phyloP scores from a whole-genome alignment of 2,113 vertebrate genomes.

The Tetrax tetrax region DNA sequence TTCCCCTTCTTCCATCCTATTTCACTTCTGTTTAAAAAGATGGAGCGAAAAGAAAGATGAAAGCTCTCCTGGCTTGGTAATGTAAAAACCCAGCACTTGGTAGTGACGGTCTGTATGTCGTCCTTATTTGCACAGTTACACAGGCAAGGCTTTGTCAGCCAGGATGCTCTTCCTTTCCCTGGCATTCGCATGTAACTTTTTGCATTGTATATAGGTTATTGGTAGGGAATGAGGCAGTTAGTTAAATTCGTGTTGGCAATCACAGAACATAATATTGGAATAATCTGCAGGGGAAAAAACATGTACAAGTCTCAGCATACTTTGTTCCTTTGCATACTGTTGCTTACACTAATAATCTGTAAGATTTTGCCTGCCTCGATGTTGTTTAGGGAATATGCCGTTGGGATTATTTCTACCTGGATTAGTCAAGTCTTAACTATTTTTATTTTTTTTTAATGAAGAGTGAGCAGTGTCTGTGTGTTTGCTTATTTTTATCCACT shows the following conservation, averaged over 20 bases:
- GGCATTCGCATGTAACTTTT: not conserved
- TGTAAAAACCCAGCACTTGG: rapidly evolving
- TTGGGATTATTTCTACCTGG: not conserved
- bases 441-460: not conserved
- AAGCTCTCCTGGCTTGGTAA: no score
- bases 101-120: not conserved
- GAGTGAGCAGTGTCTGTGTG: not conserved
- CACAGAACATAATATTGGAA: not conserved
- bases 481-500: not conserved
- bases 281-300: not conserved
- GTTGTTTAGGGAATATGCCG: not conserved
- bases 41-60: no score
- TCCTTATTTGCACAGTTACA: not conserved
- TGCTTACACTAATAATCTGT: not conserved
- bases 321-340: not conserved
- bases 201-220: not conserved
- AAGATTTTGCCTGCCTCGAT: not conserved
- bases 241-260: not conserved
- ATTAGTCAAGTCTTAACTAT: not conserved
- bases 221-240: not conserved
- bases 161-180: not conserved
- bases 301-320: not conserved
- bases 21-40: not conserved
- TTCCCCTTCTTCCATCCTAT: not conserved
- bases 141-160: not conserved